Conservation (phyloP, 2,113 vertebrate species). For the Aleadryas rufinucha region DNA sequence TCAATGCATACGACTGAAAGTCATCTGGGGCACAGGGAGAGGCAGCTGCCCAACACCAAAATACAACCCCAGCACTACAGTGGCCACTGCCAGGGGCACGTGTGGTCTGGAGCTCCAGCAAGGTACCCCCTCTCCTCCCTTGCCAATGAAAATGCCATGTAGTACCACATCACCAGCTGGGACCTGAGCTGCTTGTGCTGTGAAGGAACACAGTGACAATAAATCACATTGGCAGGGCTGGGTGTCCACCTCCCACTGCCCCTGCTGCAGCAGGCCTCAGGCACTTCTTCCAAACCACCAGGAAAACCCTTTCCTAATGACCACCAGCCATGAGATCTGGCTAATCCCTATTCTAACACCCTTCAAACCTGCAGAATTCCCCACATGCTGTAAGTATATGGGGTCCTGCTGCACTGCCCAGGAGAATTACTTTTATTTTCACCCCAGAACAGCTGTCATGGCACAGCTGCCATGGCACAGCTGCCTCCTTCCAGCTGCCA, state of each 20-base stretch:
- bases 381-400: accelerated
- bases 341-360: background rate
- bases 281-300: background rate
- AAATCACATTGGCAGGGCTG: background rate
- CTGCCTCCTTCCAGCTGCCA: background rate
- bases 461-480: accelerated
- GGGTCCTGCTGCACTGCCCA: no score
- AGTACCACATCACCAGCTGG: background rate
- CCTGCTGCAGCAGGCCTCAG: background rate
- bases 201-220: background rate
- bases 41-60: background rate
- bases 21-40: background rate
- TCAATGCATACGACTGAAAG: accelerated
- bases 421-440: background rate
- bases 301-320: background rate
- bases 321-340: background rate
- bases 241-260: background rate
- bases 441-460: background rate
- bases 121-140: background rate
- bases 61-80: accelerated
- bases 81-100: background rate
- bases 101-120: accelerated
- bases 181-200: background rate
- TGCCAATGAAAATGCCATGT: accelerated
- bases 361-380: background rate